Conservation (phyloP, 2,113 vertebrate species). For the Paracyprichromis sp. region DNA sequence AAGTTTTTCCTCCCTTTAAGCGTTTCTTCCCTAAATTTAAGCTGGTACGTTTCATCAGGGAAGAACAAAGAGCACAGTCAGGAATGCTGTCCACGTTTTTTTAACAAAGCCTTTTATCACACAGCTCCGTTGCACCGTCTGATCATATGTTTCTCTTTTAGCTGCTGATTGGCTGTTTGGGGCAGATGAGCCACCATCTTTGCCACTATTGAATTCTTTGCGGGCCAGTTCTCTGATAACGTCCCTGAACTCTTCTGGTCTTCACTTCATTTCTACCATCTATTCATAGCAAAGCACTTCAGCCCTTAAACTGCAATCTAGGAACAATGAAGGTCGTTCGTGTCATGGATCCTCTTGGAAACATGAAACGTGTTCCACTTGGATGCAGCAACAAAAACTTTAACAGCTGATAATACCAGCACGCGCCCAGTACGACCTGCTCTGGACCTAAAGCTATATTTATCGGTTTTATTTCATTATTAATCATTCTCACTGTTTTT, state of each 20-base stretch:
- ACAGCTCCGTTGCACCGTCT: background rate
- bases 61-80: background rate
- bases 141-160: background rate
- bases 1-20: background rate
- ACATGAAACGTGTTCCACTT: background rate
- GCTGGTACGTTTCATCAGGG: background rate
- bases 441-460: background rate
- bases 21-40: background rate
- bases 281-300: background rate
- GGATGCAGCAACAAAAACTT: background rate
- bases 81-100: background rate
- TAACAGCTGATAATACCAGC: background rate
- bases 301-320: background rate
- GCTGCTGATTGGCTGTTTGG: background rate
- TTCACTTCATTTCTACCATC: background rate
- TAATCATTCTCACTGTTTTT: background rate
- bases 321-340: background rate
- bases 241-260: background rate
- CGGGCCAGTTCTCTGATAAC: background rate
- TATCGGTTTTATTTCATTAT: background rate
- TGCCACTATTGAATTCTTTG: background rate
- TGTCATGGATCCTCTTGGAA: background rate
- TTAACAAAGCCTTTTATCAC: background rate
- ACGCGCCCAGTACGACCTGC: background rate
- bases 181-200: background rate